Evolutionary conservation across 1,140 invertebrate genomes (phyloP), one percentile per base, ranked within the genome.

Genomic region (Chrysomallon squamiferum): DNA sequence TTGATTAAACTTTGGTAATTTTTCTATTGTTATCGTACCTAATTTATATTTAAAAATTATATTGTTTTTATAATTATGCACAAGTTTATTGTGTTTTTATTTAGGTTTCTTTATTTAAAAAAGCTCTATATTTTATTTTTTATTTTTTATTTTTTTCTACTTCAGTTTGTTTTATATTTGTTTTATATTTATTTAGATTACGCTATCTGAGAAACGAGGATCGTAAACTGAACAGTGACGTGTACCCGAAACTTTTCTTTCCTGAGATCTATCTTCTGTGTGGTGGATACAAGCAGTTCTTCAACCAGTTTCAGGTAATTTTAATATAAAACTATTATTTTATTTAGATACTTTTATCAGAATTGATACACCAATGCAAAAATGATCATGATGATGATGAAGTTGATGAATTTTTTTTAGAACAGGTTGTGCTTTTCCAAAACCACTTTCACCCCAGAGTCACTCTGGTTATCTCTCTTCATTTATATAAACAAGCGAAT

Each of bases 231-330:
- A 97, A 99, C 81, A 90, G 90, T 50, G 90, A 93, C 41, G 88
- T 88, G 59, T 99, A 99, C 85, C 97, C 97, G 0, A 86, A 88
- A 0, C 86, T 99, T 0, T 88, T 93, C 76, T 97, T 96, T 87
- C 96, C 96, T 0, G 97, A 99, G 84, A 86, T 98, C 7, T 99
- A 99, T 82, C 85, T 99, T 0, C 88, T 99, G 4, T 91, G 96
- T 76, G 94, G 94, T 0, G 97, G 97, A 5, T 99, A 99, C 87
- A 91, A 95, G 73, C 88, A 89, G 29, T 99, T 99, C 86, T 98
- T 89, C 80, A 87, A 90, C 64, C 84, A 88, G 0, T 89, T 91
- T 71, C 70, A 75, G 70, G 83, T 83, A 69, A 67, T 63, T n/a
- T n/a, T n/a, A n/a, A n/a, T n/a, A n/a, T n/a, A n/a, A n/a, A n/a